phyloP scores from a whole-genome alignment of 2,888 invertebrate species.

The Polymixis flavicincta region DNA sequence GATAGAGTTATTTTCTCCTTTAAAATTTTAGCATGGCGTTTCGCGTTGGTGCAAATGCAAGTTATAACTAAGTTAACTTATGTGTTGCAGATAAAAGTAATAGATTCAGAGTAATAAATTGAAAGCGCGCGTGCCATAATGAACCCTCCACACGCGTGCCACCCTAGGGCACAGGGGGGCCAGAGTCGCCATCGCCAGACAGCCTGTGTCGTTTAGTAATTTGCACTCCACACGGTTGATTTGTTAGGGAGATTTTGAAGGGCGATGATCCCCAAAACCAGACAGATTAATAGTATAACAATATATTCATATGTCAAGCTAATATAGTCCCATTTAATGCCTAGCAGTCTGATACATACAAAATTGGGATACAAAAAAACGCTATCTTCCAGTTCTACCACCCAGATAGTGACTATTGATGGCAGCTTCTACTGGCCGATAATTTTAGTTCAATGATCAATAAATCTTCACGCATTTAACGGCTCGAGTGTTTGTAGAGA shows the following conservation, averaged over 20 bases:
- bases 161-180: conserved; percentile 10
- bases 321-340: neutral
- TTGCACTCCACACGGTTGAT: conserved; percentile 42
- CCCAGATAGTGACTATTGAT: neutral
- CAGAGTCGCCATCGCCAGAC: conserved; percentile 4
- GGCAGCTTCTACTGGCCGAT: conserved; percentile 11
- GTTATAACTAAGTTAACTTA: neutral
- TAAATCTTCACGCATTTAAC: conserved; percentile 48
- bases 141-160: conserved; percentile 24
- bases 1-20: neutral
- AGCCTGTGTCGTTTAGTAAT: conserved; percentile 31
- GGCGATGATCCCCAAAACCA: conserved; percentile 37
- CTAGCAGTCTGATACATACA: neutral
- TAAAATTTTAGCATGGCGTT: neutral
- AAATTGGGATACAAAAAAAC: neutral
- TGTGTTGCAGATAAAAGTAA: neutral
- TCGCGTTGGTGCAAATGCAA: neutral
- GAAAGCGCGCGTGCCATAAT: conserved; percentile 8
- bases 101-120: conserved; percentile 30
- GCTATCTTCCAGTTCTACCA: neutral
- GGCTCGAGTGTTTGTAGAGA: conserved; percentile 46
- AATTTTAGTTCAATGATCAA: conserved; percentile 49
- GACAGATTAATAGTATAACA: conserved; percentile 17
- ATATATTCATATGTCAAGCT: neutral
- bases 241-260: conserved; percentile 35